Evolutionary conservation across 2,888 invertebrate genomes (phyloP), one percentile per base, ranked within the genome.

Genomic region (Holacanthella duospinosa): DNA sequence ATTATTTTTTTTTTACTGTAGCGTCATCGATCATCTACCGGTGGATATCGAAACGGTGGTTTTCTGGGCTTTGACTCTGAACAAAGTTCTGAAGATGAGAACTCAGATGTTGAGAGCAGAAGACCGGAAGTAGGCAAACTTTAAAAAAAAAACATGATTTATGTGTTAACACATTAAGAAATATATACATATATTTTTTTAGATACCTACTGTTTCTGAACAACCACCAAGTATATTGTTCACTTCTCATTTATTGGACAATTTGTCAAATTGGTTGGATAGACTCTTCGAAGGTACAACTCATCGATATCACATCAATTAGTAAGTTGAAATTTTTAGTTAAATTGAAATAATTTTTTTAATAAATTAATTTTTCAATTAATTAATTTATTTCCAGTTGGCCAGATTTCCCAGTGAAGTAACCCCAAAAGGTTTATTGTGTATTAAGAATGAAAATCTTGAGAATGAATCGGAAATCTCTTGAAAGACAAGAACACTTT

Each of bases 241-340:
- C 70, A 82, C 86, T 78, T 88, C 88, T 74, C 87, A 89, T 74
- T 82, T 95, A 48, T 79, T 96, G 61, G 93, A 94, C 75, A 94
- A 93, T 0, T 82, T 99, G 62, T 87, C 92, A 61, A 92, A 92
- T 79, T 99, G 97, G 97, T 80, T 99, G 75, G 97, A 99, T 78
- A 85, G 94, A 27, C 80, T 99, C 69, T 95, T 97, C 77, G 97
- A 97, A 78, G 97, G 97, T 68, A 87, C 89, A 68, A 93, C 96
- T 4, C 89, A 92, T 77, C 87, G 95, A 73, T 96, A 95, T 80
- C 89, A 92, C 78, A 86, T 99, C 74, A 93, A 93, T 25, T 29
- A 48, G 48, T 48, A 48, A 48, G 48, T 48, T 21, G n/a, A 48
- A 48, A 9, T n/a, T n/a, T n/a, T n/a, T n/a, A n/a, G n/a, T n/a